These are phyloP conservation scores for Osmerus mordax DNA, from an alignment of 2,113 vertebrate genomes.

Conservation along the genomic window DNA sequence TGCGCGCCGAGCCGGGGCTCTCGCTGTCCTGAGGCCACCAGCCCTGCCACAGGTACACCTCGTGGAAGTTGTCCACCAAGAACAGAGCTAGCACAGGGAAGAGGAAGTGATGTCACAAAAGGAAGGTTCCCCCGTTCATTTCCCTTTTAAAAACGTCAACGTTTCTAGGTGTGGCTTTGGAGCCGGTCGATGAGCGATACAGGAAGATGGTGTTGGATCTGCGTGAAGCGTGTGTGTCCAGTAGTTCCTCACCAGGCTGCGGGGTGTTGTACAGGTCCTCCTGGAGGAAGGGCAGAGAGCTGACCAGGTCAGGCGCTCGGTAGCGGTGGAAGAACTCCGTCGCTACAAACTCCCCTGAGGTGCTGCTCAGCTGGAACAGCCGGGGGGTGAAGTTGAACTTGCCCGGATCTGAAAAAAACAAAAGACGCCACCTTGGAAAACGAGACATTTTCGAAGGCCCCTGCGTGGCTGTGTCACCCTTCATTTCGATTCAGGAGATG, in stretches of 20 bases:
- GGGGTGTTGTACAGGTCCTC: constrained; percentile 91
- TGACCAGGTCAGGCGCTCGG: constrained; percentile 79
- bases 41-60: constrained; percentile 98
- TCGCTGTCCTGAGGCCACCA: constrained; percentile 96
- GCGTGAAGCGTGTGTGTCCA: background rate
- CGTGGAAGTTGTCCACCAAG: constrained; percentile 97
- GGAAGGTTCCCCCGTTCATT: too few species aligned
- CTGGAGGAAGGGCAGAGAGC: constrained; percentile 94
- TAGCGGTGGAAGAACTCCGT: constrained; percentile 84
- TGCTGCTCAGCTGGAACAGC: constrained; percentile 94
- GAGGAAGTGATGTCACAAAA: background rate
- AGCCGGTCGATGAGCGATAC: too few species aligned
- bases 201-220: background rate
- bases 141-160: too few species aligned
- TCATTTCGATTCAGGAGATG: too few species aligned
- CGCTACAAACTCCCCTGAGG: constrained; percentile 90
- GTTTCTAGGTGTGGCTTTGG: too few species aligned
- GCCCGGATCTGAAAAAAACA: constrained; percentile 82
- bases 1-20: constrained; percentile 87
- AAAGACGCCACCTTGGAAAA: background rate
- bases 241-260: constrained; percentile 80
- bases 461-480: too few species aligned
- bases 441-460: too few species aligned
- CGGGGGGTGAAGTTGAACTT: constrained; percentile 97
- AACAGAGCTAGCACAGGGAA: constrained; percentile 77